These are phyloP conservation scores for Drosophila rubida DNA, from an alignment of 2,888 invertebrate genomes.

Conservation along the genomic window DNA sequence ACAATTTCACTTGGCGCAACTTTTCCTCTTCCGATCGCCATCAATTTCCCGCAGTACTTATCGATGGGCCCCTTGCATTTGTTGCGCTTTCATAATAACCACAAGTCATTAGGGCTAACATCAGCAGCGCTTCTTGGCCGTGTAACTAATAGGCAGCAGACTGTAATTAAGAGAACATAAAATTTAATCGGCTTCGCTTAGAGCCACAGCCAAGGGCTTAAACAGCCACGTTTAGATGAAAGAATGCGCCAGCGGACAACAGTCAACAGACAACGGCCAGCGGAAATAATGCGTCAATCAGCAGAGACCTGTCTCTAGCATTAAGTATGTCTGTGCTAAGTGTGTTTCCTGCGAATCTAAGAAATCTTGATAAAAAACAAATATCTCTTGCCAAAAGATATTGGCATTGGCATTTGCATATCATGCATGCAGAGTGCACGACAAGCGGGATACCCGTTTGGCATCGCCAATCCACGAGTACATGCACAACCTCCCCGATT, in stretches of 20 bases:
- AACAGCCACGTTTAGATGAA: constrained; percentile 4
- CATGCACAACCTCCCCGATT: neutral
- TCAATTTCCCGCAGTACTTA: neutral
- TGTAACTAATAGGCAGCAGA: constrained; percentile 31
- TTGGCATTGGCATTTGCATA: constrained; percentile 35
- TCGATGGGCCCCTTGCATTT: constrained; percentile 16
- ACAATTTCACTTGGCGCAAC: constrained; percentile 1
- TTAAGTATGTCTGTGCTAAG: neutral
- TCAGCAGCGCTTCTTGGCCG: neutral
- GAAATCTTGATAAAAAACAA: constrained; percentile 9
- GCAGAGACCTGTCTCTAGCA: neutral
- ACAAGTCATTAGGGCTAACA: constrained; percentile 15
- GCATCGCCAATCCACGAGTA: neutral
- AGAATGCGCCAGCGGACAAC: neutral
- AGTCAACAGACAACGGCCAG: neutral
- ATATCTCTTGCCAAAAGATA: constrained; percentile 1
- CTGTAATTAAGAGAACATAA: constrained; percentile 35
- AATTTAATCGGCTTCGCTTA: constrained; percentile 41
- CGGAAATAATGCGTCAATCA: constrained; percentile 19
- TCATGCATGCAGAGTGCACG: neutral
- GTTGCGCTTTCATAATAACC: constrained; percentile 13
- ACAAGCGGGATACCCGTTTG: constrained; percentile 1
- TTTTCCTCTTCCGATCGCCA: neutral
- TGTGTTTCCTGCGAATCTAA: constrained; percentile 4
- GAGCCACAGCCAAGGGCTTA: neutral